A percentile compares a stretch with the other conserved stretches of the same genome.
phyloP scores from a whole-genome alignment of 1,140 invertebrate genomes.

The Aleiodes sp. region DNA sequence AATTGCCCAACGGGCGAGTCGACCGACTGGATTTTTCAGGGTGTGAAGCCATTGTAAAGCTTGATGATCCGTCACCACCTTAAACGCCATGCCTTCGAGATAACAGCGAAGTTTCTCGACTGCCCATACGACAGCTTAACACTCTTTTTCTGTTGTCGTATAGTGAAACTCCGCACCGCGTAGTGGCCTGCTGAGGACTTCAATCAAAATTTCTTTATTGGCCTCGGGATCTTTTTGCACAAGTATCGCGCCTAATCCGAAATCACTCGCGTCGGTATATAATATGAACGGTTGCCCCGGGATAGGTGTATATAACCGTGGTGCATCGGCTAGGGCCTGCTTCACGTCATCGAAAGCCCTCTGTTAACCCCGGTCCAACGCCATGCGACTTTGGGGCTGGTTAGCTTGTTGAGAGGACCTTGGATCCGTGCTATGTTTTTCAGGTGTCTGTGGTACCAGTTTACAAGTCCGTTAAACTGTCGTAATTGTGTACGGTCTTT shows the following conservation, averaged over 20 bases:
- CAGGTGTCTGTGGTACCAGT: too few relatives aligned
- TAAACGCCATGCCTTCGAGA: slow-evolving; percentile 59
- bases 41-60: slow-evolving; percentile 59
- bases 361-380: slow-evolving; percentile 32
- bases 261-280: background rate
- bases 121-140: too few relatives aligned
- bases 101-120: too few relatives aligned
- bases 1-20: slow-evolving; percentile 59
- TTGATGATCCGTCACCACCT: slow-evolving; percentile 62
- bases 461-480: too few relatives aligned
- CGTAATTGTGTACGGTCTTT: slow-evolving; percentile 15
- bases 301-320: too few relatives aligned
- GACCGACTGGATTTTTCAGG: too few relatives aligned
- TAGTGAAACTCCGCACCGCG: slow-evolving; percentile 43
- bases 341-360: slow-evolving; percentile 41
- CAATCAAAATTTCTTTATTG: slow-evolving; percentile 35
- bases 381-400: slow-evolving; percentile 18
- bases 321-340: background rate
- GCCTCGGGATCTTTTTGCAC: too few relatives aligned
- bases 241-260: slow-evolving; percentile 32
- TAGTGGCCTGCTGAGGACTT: slow-evolving; percentile 52
- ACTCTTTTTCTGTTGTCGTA: slow-evolving; percentile 59
- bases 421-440: too few relatives aligned
- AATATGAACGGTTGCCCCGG: too few relatives aligned
- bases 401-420: slow-evolving; percentile 2